phyloP scores from a whole-genome alignment of 2,113 vertebrate species.

The Oryzias celebensis region DNA sequence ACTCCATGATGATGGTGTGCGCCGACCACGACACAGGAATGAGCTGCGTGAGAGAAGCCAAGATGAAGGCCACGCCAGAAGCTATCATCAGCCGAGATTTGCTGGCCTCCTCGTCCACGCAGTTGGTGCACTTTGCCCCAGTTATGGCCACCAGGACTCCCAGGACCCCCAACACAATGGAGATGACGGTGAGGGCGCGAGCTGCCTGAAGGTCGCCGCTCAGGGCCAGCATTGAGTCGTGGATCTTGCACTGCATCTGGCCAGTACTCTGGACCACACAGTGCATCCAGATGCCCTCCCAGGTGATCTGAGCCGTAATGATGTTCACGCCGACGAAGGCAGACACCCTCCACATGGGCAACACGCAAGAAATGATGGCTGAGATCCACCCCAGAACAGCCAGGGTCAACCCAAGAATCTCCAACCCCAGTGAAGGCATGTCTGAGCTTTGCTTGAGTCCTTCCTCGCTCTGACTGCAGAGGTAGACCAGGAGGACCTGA shows the following conservation, averaged over 20 bases:
- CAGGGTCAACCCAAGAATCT: constrained; percentile 84
- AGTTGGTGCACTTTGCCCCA: constrained; percentile 93
- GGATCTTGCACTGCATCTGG: constrained; percentile 85
- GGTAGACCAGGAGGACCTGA: no score
- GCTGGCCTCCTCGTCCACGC: constrained; percentile 83
- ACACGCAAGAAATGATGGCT: constrained; percentile 79
- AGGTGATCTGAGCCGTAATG: constrained; percentile 85
- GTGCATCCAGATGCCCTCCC: constrained; percentile 91
- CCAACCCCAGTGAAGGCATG: constrained; percentile 84
- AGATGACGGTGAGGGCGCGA: constrained; percentile 85
- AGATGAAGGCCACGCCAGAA: constrained; percentile 81
- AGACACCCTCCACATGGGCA: constrained; percentile 92
- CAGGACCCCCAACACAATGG: constrained; percentile 83
- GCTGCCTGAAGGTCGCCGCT: constrained; percentile 87
- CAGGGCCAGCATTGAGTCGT: constrained; percentile 88
- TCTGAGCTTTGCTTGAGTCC: not conserved
- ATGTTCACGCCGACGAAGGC: constrained; percentile 91
- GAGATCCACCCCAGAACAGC: constrained; percentile 85
- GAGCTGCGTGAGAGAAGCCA: constrained; percentile 81
- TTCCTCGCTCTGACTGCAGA: no score
- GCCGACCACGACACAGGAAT: constrained; percentile 92
- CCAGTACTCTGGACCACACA: constrained; percentile 86
- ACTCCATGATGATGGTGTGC: constrained; percentile 85
- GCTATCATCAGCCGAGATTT: constrained; percentile 89
- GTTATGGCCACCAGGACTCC: constrained; percentile 83